phyloP scores from a whole-genome alignment of 1,140 invertebrate species.

The Sitobion miscanthi region DNA sequence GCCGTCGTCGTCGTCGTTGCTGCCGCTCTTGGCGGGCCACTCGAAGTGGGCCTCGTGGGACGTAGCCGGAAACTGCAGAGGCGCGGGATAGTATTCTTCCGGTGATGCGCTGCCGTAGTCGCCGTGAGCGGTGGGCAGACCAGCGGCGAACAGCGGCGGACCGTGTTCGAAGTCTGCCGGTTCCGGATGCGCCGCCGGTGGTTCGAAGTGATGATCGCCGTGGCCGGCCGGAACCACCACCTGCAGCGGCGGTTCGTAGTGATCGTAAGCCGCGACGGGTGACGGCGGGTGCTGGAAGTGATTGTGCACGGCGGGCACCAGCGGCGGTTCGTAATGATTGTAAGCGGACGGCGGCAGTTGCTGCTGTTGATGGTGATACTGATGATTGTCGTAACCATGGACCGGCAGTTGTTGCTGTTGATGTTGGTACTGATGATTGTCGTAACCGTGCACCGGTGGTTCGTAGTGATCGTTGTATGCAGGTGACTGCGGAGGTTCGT shows the following conservation, averaged over 20 bases:
- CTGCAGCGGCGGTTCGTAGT: conserved; percentile 21
- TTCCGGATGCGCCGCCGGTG: not conserved
- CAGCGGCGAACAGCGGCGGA: conserved; percentile 1
- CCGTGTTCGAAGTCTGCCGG: not conserved
- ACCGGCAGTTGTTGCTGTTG: not conserved
- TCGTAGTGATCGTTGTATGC: not conserved
- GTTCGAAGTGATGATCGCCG: not conserved
- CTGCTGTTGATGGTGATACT: not conserved
- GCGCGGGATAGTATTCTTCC: conserved; percentile 33
- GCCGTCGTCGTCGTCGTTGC: not conserved
- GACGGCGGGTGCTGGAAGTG: not conserved
- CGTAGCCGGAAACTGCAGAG: not conserved
- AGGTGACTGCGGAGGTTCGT: not conserved
- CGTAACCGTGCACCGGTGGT: not conserved
- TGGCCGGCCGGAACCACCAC: not conserved
- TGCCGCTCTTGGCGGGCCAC: not conserved
- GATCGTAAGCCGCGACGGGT: not conserved
- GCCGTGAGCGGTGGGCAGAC: not conserved
- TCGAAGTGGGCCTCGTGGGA: conserved; percentile 5
- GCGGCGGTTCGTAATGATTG: conserved; percentile 27
- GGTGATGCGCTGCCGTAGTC: conserved; percentile 46
- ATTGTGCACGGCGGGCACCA: not conserved
- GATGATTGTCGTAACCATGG: not conserved
- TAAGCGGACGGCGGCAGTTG: not conserved
- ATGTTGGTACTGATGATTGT: not conserved